Percentiles rank a stretch among this genome's conserved stretches.
phyloP scores from a whole-genome alignment of 2,113 vertebrate species.

The Castor canadensis region DNA sequence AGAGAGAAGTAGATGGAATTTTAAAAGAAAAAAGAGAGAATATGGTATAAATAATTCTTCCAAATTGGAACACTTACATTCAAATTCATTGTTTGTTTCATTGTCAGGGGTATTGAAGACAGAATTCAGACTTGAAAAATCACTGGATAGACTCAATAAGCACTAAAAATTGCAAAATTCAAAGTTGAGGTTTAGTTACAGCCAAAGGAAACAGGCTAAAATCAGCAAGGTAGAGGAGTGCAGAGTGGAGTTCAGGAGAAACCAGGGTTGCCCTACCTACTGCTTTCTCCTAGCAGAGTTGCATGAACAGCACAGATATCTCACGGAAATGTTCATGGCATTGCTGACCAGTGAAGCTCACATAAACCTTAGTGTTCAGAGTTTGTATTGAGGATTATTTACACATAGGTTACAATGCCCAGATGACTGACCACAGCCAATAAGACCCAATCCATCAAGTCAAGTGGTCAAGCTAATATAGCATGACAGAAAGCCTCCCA shows the following conservation, averaged over 20 bases:
- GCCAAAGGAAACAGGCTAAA: neutral
- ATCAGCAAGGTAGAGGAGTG: neutral
- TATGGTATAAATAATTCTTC: neutral
- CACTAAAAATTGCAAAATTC: neutral
- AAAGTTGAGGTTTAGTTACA: neutral
- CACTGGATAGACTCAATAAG: no score
- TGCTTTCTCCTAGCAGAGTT: neutral
- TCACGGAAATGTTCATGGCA: neutral
- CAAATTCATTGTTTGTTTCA: no score
- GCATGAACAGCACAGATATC: no score
- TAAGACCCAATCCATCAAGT: no score
- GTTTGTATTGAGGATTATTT: no score
- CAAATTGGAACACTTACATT: no score
- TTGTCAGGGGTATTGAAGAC: neutral
- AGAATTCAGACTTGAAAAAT: neutral
- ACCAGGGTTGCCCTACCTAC: neutral
- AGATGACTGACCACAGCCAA: no score
- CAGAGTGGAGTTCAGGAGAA: neutral
- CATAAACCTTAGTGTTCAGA: no score
- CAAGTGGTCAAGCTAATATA: no score
- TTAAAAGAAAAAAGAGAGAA: neutral
- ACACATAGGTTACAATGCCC: no score
- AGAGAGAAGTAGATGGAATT: neutral
- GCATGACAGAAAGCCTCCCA: no score
- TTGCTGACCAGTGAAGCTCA: no score